Evolutionary conservation across 2,888 invertebrate species (phyloP), one percentile per base, ranked within the genome.

Genomic region (Caenorhabditis macrosperma): DNA sequence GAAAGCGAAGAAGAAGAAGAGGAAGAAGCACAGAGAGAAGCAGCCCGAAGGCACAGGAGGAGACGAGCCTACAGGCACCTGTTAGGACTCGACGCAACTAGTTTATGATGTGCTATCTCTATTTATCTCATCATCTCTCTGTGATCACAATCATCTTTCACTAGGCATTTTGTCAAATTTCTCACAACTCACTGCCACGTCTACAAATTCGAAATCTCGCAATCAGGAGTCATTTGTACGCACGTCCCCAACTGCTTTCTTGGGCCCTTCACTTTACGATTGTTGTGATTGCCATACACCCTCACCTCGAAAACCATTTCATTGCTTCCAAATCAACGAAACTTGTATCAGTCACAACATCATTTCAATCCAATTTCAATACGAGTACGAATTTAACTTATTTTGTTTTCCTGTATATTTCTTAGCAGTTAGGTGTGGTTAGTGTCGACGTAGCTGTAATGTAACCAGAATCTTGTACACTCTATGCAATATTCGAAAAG

Each of bases 11-110:
- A 63, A 48, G 52, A 50, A 6, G 54, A 57, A 38, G 38, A 52
- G 44, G 28, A 46, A 22, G 20, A 52, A n/a, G 46, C 6, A 35
- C 20, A 17, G 38, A 28, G 24, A 26, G 28, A 71, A 30, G 54
- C 22, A 17, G 44, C 24, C 15, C 7, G 33, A 1, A n/a, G 44
- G 33, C 55, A 72, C 28, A 46, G 46, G 55, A 75, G 57, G 38
- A 72, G 46, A 28, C 41, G 75, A 12, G 30, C 69, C 1, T 60
- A 44, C 59, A 48, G 77, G 54, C 75, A 75, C 35, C 15, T 69
- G 33, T 71, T 59, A 35, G 48, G 50, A 24, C 46, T 69, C 26
- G 30, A 52, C 44, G 46, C 41, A 5, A 12, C 22, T 28, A 50
- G 46, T 17, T 33, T 67, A 50, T 75, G 61, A 54, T 15, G 10